Conservation (phyloP, 1,140 invertebrate species). For the Rhopalosiphum padi region DNA sequence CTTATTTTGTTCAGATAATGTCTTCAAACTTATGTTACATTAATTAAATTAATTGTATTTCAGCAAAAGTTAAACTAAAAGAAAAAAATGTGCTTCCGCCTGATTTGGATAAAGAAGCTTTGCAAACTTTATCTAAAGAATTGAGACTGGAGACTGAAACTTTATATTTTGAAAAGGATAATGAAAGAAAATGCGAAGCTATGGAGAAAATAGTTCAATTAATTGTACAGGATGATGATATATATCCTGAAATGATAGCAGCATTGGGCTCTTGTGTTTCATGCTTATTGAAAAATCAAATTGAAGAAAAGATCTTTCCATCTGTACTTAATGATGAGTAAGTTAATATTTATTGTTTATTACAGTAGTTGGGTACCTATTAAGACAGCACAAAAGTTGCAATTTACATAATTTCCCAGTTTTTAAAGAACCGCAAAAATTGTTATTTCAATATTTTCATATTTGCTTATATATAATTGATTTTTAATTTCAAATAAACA, state of each 20-base stretch:
- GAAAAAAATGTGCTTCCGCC: conserved; percentile 44
- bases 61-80: conserved; percentile 57
- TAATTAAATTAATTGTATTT: background rate
- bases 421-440: too few relatives aligned
- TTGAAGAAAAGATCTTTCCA: conserved; percentile 67
- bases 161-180: conserved; percentile 59
- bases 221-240: conserved; percentile 71
- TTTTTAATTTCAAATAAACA: too few relatives aligned
- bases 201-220: conserved; percentile 76
- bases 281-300: conserved; percentile 66
- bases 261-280: conserved; percentile 67
- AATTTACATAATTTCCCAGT: too few relatives aligned
- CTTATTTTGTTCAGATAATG: background rate
- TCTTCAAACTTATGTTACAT: background rate
- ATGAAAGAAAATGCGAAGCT: conserved; percentile 67
- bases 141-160: conserved; percentile 45
- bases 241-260: conserved; percentile 70
- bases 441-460: too few relatives aligned
- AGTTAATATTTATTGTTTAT: background rate
- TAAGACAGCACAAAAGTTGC: too few relatives aligned
- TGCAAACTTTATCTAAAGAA: conserved; percentile 55
- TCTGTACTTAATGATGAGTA: conserved; percentile 63
- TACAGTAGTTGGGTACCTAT: too few relatives aligned
- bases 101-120: conserved; percentile 54
- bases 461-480: too few relatives aligned